Percentiles rank a stretch among this genome's conserved stretches.
Conservation (phyloP, 2,797 vertebrate species). For the Chiloscyllium punctatum region DNA sequence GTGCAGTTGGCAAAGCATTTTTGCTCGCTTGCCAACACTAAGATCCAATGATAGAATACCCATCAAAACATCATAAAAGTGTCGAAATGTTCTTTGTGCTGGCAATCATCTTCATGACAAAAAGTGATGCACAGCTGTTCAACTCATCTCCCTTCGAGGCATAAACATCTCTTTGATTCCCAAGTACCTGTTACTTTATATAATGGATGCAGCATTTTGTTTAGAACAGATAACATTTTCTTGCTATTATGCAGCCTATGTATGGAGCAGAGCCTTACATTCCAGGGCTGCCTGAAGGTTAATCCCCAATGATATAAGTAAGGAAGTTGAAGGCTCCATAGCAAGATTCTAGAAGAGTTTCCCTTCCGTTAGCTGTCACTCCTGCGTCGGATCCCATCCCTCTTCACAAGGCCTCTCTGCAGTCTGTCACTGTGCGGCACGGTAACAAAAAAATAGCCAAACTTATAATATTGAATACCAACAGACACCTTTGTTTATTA, state of each 20-base stretch:
- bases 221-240: not conserved
- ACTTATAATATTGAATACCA: not conserved
- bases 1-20: not conserved
- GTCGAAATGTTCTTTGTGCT: not conserved
- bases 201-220: conserved; percentile 3
- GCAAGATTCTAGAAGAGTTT: not conserved
- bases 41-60: conserved; percentile 1
- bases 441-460: not conserved
- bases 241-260: not conserved
- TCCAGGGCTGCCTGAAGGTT: not conserved
- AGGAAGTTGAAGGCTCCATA: not conserved
- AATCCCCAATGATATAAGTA: not conserved
- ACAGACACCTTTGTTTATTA: not conserved
- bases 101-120: not conserved
- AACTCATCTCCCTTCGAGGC: not conserved
- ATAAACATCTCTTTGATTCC: not conserved
- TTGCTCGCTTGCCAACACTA: not conserved
- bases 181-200: not conserved
- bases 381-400: not conserved
- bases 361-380: not conserved
- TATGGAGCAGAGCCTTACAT: not conserved
- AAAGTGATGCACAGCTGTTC: not conserved
- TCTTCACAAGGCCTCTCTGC: not conserved
- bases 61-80: conserved; percentile 21
- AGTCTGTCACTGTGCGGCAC: not conserved